Evolutionary conservation across 30 jellyfish, hydroid and myxozoan species (phyloP).

Genomic region (Aurelia aurita): DNA sequence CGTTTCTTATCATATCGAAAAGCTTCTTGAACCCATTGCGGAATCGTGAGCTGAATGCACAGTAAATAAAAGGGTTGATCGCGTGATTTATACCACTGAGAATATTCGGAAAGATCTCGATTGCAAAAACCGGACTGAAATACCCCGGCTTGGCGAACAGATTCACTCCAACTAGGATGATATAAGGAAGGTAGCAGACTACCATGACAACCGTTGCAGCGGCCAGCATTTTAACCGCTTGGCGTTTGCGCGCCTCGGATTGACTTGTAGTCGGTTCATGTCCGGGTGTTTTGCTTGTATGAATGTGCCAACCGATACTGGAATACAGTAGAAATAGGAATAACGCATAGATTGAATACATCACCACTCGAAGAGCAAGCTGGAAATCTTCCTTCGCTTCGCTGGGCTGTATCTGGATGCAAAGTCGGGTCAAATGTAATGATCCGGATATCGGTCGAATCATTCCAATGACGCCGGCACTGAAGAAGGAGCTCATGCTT

Average conservation of each 20-base stretch:
- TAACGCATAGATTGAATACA: slow-evolving; percentile 47
- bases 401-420: slow-evolving; percentile 58
- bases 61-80: slow-evolving; percentile 64
- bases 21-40: slow-evolving; percentile 53
- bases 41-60: slow-evolving; percentile 73
- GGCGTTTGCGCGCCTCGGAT: slow-evolving; percentile 55
- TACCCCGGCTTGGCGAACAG: slow-evolving; percentile 65
- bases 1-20: background rate
- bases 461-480: slow-evolving; percentile 59
- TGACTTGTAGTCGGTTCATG: background rate
- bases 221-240: slow-evolving; percentile 71
- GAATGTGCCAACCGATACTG: slow-evolving; percentile 16
- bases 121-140: slow-evolving; percentile 61
- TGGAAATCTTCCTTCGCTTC: slow-evolving; percentile 30
- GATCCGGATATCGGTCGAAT: slow-evolving; percentile 65
- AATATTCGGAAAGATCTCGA: slow-evolving; percentile 52
- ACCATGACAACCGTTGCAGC: slow-evolving; percentile 57
- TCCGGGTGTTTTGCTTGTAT: slow-evolving; percentile 41
- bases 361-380: slow-evolving; percentile 36
- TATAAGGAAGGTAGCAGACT: slow-evolving; percentile 63
- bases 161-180: slow-evolving; percentile 42
- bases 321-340: slow-evolving; percentile 53
- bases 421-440: slow-evolving; percentile 36
- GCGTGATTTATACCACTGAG: slow-evolving; percentile 41
- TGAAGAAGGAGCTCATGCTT: slow-evolving; percentile 47